A percentile compares a stretch with the other conserved stretches of the same genome.
These are phyloP conservation scores for Pyralis farinalis DNA, from an alignment of 2,888 invertebrate species.

Conservation along the genomic window DNA sequence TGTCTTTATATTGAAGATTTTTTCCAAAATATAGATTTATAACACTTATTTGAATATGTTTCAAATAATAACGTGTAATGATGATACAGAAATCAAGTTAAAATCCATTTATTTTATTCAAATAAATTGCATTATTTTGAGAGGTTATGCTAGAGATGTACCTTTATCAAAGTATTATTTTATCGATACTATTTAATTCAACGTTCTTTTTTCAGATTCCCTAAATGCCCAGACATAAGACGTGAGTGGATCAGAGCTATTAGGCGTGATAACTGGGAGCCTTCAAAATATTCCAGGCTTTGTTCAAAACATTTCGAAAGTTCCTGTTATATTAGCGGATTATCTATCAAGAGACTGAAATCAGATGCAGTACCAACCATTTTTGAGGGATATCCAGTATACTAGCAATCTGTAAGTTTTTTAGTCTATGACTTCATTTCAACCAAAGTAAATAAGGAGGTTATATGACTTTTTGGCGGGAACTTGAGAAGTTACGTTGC, in stretches of 20 bases:
- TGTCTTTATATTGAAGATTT: not conserved
- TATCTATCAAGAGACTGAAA: slow-evolving; percentile 1
- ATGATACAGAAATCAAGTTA: not conserved
- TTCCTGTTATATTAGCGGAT: slow-evolving; percentile 1
- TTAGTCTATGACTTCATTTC: not conserved
- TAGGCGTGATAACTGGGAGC: slow-evolving; percentile 5
- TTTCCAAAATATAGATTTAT: not conserved
- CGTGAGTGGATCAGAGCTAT: slow-evolving; percentile 6
- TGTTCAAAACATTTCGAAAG: slow-evolving; percentile 9
- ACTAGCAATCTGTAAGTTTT: slow-evolving; percentile 1
- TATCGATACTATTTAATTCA: slow-evolving; percentile 6
- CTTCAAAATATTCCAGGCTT: slow-evolving; percentile 5
- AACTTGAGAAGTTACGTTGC: no score
- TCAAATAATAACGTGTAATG: not conserved
- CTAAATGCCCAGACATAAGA: slow-evolving; percentile 7
- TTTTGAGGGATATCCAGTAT: slow-evolving; percentile 4
- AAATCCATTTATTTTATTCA: not conserved
- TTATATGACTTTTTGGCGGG: no score
- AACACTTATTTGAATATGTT: not conserved
- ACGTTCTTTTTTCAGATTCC: slow-evolving; percentile 9
- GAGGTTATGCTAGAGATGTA: not conserved
- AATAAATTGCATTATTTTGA: not conserved
- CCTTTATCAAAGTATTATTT: not conserved
- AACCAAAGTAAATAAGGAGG: not conserved
- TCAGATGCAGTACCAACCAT: slow-evolving; percentile 6